These are phyloP conservation scores for Papilio xuthus DNA, from an alignment of 1,140 invertebrate species.

Conservation along the genomic window DNA sequence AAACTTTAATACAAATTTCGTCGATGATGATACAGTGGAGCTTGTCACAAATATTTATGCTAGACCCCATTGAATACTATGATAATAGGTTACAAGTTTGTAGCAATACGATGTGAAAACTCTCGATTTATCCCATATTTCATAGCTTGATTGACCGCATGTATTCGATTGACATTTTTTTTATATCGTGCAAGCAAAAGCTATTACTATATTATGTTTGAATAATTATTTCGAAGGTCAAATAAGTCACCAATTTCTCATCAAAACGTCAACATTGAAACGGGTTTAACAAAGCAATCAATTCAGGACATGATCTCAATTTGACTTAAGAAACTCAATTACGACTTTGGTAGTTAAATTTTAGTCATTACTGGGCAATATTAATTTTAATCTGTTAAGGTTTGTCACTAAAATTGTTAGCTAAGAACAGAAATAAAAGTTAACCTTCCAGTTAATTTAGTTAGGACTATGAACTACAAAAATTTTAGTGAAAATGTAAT, in stretches of 20 bases:
- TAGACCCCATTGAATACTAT: no score
- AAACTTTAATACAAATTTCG: no score
- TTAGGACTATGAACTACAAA: no score
- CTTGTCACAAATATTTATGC: no score
- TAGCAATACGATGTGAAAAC: no score
- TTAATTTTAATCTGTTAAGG: slow-evolving; percentile 7
- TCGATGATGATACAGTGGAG: no score
- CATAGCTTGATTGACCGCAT: neutral
- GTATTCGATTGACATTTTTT: neutral
- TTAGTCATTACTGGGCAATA: neutral
- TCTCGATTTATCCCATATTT: no score
- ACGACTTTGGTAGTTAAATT: slow-evolving; percentile 11
- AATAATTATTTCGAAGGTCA: neutral
- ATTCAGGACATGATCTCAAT: slow-evolving; percentile 18
- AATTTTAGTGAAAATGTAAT: no score
- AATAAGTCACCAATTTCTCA: neutral
- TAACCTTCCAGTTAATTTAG: neutral
- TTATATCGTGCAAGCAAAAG: neutral
- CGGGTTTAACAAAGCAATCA: slow-evolving; percentile 16
- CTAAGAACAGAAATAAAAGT: neutral
- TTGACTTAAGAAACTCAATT: slow-evolving; percentile 20
- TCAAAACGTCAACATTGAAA: slow-evolving; percentile 24
- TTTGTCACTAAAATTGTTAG: slow-evolving; percentile 1
- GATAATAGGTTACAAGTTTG: no score
- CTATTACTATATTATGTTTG: neutral